phyloP scores from a whole-genome alignment of 2,797 vertebrate genomes.

The Lutjanus campechanus region DNA sequence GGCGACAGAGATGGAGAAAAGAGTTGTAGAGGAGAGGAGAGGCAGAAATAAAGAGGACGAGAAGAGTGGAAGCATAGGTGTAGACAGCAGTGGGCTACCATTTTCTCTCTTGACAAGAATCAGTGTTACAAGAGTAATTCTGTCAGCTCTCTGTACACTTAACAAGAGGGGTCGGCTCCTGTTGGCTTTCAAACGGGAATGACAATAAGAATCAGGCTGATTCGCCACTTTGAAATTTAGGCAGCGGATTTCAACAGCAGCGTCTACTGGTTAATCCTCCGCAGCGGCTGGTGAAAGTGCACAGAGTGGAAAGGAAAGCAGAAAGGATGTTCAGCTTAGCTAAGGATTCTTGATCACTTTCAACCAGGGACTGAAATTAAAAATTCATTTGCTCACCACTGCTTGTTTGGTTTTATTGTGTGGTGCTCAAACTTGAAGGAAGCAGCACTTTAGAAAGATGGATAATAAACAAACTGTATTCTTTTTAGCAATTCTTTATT shows the following conservation, averaged over 20 bases:
- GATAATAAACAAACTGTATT: conserved; percentile 24
- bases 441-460: background rate
- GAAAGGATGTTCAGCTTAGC: conserved; percentile 54
- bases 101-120: conserved; percentile 73
- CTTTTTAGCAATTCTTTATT: no score
- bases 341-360: conserved; percentile 61
- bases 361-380: conserved; percentile 51
- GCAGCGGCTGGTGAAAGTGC: conserved; percentile 50
- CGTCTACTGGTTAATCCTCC: conserved; percentile 64
- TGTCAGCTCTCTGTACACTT: conserved; percentile 68
- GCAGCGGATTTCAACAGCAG: conserved; percentile 66
- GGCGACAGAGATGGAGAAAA: conserved; percentile 49
- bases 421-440: conserved; percentile 23
- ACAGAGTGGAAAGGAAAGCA: conserved; percentile 48
- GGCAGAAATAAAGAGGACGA: conserved; percentile 40
- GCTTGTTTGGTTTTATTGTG: conserved; percentile 38
- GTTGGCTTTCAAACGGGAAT: conserved; percentile 59
- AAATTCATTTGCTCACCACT: conserved; percentile 43
- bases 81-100: conserved; percentile 48
- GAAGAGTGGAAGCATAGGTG: conserved; percentile 58
- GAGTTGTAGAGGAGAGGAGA: conserved; percentile 32
- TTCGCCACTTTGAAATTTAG: conserved; percentile 67
- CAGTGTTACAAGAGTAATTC: conserved; percentile 68
- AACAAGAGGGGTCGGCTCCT: conserved; percentile 54
- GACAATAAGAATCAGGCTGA: conserved; percentile 70